Base-by-base conservation (phyloP, 2,797 vertebrate species). In the Sebastes dallii region DNA sequence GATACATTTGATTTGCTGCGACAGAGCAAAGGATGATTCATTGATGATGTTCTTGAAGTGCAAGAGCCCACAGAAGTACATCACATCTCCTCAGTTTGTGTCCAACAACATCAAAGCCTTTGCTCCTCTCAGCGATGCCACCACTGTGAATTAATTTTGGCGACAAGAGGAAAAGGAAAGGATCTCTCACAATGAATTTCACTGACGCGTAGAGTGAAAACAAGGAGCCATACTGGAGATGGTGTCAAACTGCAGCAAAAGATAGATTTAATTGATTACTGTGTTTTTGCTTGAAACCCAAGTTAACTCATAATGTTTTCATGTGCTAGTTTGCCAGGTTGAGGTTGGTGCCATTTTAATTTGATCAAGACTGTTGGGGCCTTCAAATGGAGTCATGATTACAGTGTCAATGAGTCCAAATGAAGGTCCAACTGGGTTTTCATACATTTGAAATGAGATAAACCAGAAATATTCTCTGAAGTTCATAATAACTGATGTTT, bases 31-130 rank as follows among this genome's bases (percentile, higher is more conserved):
- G 74, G 77, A 87, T 73, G 62, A 88, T 83, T 88, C 79, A 83
- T 62, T 83, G 82, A 90, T 84, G 89, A 89, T 18, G 82, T 77
- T 92, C 83, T 84, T 74, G 69, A 91, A 87, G 81, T 76, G 79
- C 71, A 76, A 78, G 75, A 86, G 64, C 32, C 75, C 42, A 64
- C 34, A 82, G 71, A 86, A 77, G 82, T 67, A 46, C 72, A 71
- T 82, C 77, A 58, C 78, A 70, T 88, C 72, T 74, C 74, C 73
- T 75, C 73, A 68, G 88, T 69, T 75, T 79, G 78, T 81, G 82
- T 86, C 88, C 77, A 78, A 83, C 68, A 32, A 75, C 81, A 89
- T 94, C 92, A 94, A 92, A 93, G 88, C 42, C 9, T 56, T 52
- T 62, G 39, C 55, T 81, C 27, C 55, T 72, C 77, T 74, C 81